Evolutionary conservation across 1,140 invertebrate genomes (phyloP).

Genomic region (Microplitis demolitor): DNA sequence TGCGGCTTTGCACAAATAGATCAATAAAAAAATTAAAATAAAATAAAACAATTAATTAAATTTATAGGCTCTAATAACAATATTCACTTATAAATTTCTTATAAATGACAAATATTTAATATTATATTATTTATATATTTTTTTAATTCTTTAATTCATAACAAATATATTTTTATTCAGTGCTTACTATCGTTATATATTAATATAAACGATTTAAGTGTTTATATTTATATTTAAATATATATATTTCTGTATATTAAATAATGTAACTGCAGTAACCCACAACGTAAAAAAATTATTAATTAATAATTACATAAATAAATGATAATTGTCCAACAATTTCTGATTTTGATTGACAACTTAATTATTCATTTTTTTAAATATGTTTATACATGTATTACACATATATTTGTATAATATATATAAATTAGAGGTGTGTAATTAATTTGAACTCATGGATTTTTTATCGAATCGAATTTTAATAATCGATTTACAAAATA

Average conservation of each 20-base stretch:
- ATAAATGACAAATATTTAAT: neutral
- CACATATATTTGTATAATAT: no score
- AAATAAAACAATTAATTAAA: neutral
- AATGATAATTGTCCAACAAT: no score
- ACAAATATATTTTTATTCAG: slow-evolving; percentile 3
- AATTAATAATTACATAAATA: no score
- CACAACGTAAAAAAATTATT: no score
- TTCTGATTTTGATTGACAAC: no score
- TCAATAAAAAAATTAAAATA: neutral
- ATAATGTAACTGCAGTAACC: no score
- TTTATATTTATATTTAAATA: neutral
- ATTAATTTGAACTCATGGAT: no score
- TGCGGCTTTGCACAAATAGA: neutral
- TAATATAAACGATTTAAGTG: neutral
- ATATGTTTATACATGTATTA: no score
- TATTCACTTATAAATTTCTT: neutral
- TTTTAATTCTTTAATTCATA: neutral
- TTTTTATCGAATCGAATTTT: no score
- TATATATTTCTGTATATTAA: neutral
- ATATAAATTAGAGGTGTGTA: no score
- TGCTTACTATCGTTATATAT: neutral
- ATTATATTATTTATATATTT: neutral
- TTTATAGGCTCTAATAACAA: neutral
- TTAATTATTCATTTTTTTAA: no score
- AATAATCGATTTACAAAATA: no score